Conservation (phyloP, 1,140 invertebrate species). For the Stratiolaelaps scimitus region DNA sequence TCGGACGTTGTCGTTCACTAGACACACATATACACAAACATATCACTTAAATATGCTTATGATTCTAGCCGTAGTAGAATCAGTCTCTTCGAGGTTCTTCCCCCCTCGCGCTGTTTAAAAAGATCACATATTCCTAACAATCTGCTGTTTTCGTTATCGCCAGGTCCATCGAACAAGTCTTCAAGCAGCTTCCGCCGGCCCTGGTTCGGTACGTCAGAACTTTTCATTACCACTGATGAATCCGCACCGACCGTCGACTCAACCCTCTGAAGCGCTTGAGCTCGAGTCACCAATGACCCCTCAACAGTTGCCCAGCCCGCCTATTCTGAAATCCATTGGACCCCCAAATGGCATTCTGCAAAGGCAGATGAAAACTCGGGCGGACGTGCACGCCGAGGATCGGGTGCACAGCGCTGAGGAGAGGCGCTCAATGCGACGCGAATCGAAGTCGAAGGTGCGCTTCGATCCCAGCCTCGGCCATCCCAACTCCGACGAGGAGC, state of each 20-base stretch:
- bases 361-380: neutral
- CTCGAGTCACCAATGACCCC: constrained; percentile 23
- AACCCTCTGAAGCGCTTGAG: constrained; percentile 8
- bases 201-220: constrained; percentile 19
- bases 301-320: constrained; percentile 16
- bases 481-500: constrained; percentile 17
- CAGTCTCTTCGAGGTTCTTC: too few species aligned
- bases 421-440: constrained; percentile 15
- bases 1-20: too few species aligned
- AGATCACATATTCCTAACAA: too few species aligned
- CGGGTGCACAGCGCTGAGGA: neutral
- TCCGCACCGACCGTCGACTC: constrained; percentile 18
- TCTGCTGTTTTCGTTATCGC: neutral
- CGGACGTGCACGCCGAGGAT: neutral
- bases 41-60: too few species aligned
- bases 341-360: constrained; percentile 23
- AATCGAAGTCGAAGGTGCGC: constrained; percentile 26
- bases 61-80: too few species aligned
- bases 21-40: too few species aligned
- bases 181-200: constrained; percentile 22
- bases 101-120: too few species aligned
- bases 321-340: constrained; percentile 26
- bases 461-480: constrained; percentile 28
- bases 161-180: constrained; percentile 29
- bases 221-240: constrained; percentile 25